Conservation (phyloP, 2,113 vertebrate genomes). For the Morone chrysops region DNA sequence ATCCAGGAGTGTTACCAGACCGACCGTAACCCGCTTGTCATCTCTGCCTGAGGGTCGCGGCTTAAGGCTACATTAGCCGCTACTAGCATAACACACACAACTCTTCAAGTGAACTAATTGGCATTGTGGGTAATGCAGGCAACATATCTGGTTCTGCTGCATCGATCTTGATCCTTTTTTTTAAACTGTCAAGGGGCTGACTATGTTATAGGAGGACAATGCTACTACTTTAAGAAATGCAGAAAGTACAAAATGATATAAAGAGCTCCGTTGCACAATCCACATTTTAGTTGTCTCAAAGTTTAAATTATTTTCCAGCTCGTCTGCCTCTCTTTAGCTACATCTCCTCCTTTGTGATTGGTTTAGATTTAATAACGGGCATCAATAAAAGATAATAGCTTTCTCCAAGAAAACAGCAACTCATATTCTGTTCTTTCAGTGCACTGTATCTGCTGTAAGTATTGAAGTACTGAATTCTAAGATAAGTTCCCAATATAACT, state of each 20-base stretch:
- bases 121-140: slow-evolving; percentile 1
- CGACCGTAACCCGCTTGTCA: not conserved
- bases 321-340: slow-evolving; percentile 25
- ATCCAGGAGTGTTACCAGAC: not conserved
- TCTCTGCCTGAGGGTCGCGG: not conserved
- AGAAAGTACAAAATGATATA: not conserved
- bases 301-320: slow-evolving; percentile 8
- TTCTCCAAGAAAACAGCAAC: slow-evolving; percentile 6
- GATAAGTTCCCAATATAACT: slow-evolving; percentile 45
- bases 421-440: slow-evolving; percentile 8
- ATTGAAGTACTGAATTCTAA: slow-evolving; percentile 9
- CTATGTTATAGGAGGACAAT: not conserved
- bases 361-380: slow-evolving; percentile 52
- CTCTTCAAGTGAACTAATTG: not conserved
- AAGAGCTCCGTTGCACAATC: slow-evolving; percentile 11
- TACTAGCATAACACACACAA: not conserved
- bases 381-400: slow-evolving; percentile 55
- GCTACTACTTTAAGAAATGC: slow-evolving; percentile 1
- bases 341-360: slow-evolving; percentile 42
- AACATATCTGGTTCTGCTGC: not conserved
- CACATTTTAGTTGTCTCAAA: slow-evolving; percentile 26
- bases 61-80: not conserved
- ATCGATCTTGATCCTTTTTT: not conserved
- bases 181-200: not conserved
- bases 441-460: not conserved